Conservation (phyloP, 2,113 vertebrate genomes). For the Canis aureus region DNA sequence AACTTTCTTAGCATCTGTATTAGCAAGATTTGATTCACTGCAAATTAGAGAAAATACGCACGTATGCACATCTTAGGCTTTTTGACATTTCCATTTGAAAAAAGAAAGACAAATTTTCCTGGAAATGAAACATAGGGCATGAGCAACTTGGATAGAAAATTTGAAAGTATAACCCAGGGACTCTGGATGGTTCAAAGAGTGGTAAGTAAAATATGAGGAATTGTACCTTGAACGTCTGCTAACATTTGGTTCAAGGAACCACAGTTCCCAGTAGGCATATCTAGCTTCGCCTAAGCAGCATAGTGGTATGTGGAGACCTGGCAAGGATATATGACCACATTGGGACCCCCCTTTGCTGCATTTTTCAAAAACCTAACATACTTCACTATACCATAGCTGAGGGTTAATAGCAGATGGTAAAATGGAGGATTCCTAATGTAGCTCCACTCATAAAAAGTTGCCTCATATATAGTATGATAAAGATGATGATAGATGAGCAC, state of each 20-base stretch:
- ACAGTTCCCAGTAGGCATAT: not conserved
- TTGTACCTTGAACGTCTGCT: not conserved
- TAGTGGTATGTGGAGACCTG: not conserved
- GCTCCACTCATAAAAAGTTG: not conserved
- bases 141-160: conserved; percentile 66
- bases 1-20: conserved; percentile 60
- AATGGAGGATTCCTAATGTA: not conserved
- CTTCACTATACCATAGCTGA: not conserved
- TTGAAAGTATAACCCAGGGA: conserved; percentile 5
- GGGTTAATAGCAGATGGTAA: not conserved
- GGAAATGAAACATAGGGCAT: conserved; percentile 34
- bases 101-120: conserved; percentile 66
- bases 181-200: conserved; percentile 27
- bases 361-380: not conserved
- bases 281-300: not conserved
- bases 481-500: not conserved
- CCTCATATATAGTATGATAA: not conserved
- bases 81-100: conserved; percentile 59
- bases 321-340: not conserved
- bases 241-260: conserved; percentile 48
- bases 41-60: not conserved
- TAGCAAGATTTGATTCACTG: conserved; percentile 62
- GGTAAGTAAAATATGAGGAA: not conserved
- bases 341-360: not conserved
- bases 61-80: conserved; percentile 56